A percentile compares a stretch with the other conserved stretches of the same genome.
These are phyloP conservation scores for Drosophila austrosaltans DNA, from an alignment of 2,888 invertebrate species.

Conservation along the genomic window DNA sequence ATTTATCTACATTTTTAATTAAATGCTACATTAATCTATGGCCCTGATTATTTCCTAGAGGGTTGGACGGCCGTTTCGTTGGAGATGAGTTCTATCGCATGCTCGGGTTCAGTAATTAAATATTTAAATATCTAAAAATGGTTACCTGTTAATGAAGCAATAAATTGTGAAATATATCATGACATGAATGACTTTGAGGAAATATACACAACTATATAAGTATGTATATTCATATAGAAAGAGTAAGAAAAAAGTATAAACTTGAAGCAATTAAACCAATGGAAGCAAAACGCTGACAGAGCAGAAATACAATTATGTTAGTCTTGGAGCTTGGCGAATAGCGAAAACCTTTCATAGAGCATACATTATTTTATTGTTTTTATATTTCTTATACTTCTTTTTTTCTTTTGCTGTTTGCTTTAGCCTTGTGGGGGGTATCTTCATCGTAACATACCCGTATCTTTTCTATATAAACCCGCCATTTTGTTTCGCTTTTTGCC, in stretches of 20 bases:
- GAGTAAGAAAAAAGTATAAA: background rate
- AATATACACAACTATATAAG: background rate
- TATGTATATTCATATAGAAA: background rate
- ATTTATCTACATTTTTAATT: too few relatives aligned
- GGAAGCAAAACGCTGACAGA: background rate
- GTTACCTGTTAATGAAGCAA: background rate
- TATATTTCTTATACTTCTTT: slow-evolving; percentile 20
- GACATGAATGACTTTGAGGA: too few relatives aligned
- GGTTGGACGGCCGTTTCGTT: too few relatives aligned
- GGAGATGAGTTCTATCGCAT: too few relatives aligned
- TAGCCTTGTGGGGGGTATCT: slow-evolving; percentile 37
- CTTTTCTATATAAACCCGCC: slow-evolving; percentile 1
- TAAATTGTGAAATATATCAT: background rate
- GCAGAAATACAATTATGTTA: background rate
- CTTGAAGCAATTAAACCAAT: slow-evolving; percentile 3
- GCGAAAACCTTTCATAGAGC: slow-evolving; percentile 57
- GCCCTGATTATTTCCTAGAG: too few relatives aligned
- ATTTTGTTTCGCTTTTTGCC: background rate
- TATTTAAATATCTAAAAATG: too few relatives aligned
- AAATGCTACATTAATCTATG: too few relatives aligned
- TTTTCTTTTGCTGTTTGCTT: slow-evolving; percentile 19
- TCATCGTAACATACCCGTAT: background rate
- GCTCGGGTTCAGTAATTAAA: too few relatives aligned
- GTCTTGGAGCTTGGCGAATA: slow-evolving; percentile 35
- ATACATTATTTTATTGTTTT: slow-evolving; percentile 32